Evolutionary conservation across 1,140 invertebrate genomes (phyloP).

Genomic region (Neodiprion virginianus): DNA sequence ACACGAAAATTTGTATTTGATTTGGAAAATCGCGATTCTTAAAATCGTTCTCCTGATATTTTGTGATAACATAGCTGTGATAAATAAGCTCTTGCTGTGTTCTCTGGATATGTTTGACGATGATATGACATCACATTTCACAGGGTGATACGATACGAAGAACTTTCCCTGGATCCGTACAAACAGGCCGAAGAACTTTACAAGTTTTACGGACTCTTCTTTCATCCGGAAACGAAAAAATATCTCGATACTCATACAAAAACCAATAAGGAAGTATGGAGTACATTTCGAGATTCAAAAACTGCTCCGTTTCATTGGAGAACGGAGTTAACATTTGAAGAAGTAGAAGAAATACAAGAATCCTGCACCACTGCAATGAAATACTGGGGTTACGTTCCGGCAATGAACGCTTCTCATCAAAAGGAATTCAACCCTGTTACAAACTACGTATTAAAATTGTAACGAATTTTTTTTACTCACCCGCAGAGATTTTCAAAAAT

Average conservation of each 20-base stretch:
- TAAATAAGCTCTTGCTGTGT: too few relatives aligned
- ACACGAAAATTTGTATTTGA: too few relatives aligned
- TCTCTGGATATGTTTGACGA: too few relatives aligned
- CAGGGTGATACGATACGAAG: conserved; percentile 85
- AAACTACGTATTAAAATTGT: conserved; percentile 48
- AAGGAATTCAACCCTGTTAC: conserved; percentile 65
- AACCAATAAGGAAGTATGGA: conserved; percentile 80
- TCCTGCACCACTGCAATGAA: conserved; percentile 77
- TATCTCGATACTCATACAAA: conserved; percentile 87
- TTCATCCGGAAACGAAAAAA: conserved; percentile 71
- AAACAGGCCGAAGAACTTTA: conserved; percentile 73
- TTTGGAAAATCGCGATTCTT: too few relatives aligned
- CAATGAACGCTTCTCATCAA: conserved; percentile 62
- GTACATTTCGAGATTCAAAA: conserved; percentile 83
- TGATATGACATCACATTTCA: conserved; percentile 26
- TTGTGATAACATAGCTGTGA: too few relatives aligned
- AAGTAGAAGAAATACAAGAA: conserved; percentile 70
- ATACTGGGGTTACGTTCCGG: conserved; percentile 76
- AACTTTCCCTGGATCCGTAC: conserved; percentile 81
- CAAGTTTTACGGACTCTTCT: conserved; percentile 77
- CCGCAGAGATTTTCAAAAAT: too few relatives aligned
- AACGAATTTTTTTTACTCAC: conserved; percentile 22
- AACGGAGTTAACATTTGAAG: conserved; percentile 72
- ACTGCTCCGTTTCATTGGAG: conserved; percentile 86
- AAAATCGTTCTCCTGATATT: too few relatives aligned